Base-by-base conservation (phyloP, 2,113 vertebrate species). In the Lepisosteus osseus region DNA sequence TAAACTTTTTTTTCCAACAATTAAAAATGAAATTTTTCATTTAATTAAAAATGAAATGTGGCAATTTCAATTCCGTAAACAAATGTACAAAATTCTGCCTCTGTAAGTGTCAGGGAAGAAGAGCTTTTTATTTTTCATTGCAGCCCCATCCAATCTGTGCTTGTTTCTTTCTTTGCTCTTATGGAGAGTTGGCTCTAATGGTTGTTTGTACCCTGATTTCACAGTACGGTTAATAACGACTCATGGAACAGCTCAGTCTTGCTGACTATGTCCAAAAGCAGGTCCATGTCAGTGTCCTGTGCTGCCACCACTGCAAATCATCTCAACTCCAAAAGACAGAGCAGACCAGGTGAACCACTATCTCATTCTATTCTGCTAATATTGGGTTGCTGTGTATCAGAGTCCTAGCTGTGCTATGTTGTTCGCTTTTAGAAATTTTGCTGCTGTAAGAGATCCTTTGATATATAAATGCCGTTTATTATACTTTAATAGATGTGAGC, bases 211-310 rank as follows among this genome's bases (percentile, higher is more conserved):
- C 74, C 69, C 65, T 85, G 17, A 47, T 76, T 82, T 78, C 47
- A 2, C 81, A 92, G 88, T 66, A 63, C 86, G 70, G 55, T 74
- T 68, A 68, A 61, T 78, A 83, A 89, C 54, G 95, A 97, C n/a
- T 85, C 91, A 5, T 95, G 95, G 94, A 95, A 89, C 85, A 94
- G 77, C 80, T 90, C 92, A 0, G 68, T 91, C 40, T 84, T 94
- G 87, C 90, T 92, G 89, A 93, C 93, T 68, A 90, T 96, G 79
- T 92, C 91, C 2, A 97, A 97, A 84, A 96, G 93, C 83, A 89
- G 94, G 73, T 95, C 95, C 68, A 95, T 95, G 88, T 95, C 95
- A 5, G 90, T 92, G 0, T 92, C 95, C 72, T 95, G 87, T 1
- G 68, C 93, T 29, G 79, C 92, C 76, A 86, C 94, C 76, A 87